Percentiles rank a stretch among this genome's conserved stretches.
Evolutionary conservation across 1,140 invertebrate species (phyloP).

Genomic region (Zelostemma sp.): DNA sequence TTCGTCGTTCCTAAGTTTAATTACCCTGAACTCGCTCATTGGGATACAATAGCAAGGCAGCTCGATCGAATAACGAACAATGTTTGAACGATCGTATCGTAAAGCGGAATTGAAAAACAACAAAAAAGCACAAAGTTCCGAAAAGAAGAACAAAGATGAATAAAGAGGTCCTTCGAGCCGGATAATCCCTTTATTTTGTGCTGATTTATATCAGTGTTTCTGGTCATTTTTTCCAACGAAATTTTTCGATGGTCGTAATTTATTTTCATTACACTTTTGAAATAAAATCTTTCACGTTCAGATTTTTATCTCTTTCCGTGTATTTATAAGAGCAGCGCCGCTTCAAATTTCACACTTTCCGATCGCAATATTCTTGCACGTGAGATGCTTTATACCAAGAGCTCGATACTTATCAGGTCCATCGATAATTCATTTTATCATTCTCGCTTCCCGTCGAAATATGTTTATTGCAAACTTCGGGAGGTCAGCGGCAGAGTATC

Average conservation of each 20-base stretch:
- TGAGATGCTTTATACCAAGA: background rate
- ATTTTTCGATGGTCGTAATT: no score
- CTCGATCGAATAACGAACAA: conserved; percentile 1
- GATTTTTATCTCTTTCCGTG: background rate
- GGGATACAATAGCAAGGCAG: conserved; percentile 2
- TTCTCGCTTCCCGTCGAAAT: background rate
- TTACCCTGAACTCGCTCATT: conserved; percentile 5
- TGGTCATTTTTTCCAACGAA: no score
- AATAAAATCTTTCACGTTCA: background rate
- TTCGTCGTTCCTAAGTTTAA: conserved; percentile 18
- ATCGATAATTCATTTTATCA: conserved; percentile 6
- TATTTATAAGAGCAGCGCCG: background rate
- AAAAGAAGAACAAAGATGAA: no score
- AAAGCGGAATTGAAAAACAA: no score
- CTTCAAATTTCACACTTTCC: background rate
- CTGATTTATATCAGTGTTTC: no score
- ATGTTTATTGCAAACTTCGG: conserved; percentile 12
- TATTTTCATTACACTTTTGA: no score
- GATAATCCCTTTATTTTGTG: no score
- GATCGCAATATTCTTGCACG: background rate
- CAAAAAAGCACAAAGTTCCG: no score
- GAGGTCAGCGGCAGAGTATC: conserved; percentile 36
- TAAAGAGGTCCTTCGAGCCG: no score
- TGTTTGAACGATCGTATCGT: conserved; percentile 1
- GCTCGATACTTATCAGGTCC: background rate